Conservation (phyloP, 2,113 vertebrate species). For the Climacteris rufus region DNA sequence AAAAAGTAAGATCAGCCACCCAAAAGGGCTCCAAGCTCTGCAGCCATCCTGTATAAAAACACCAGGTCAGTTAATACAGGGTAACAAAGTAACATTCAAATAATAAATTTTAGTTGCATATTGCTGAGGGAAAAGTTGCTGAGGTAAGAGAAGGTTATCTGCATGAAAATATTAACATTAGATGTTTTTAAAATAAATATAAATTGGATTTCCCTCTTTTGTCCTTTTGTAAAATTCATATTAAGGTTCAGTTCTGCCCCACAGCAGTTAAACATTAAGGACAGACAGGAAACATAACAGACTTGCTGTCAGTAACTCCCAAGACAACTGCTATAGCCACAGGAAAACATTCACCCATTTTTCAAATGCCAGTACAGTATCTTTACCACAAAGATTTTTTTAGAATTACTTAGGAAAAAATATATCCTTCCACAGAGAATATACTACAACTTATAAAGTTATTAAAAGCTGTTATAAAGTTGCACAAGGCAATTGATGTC, state of each 20-base stretch:
- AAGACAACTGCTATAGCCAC: neutral
- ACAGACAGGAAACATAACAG: neutral
- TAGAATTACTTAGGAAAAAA: neutral
- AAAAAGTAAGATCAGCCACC: conserved; percentile 98
- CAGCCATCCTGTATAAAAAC: conserved; percentile 84
- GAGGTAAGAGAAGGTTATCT: neutral
- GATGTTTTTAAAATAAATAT: neutral
- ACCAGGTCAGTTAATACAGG: neutral
- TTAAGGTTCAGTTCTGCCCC: neutral
- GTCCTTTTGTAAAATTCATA: neutral
- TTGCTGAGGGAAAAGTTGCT: neutral
- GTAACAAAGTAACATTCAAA: neutral
- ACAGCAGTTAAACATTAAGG: neutral
- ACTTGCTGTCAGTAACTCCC: neutral
- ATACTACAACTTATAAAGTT: neutral
- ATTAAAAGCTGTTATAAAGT: neutral
- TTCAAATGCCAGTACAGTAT: neutral
- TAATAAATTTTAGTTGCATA: neutral
- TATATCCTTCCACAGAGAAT: neutral
- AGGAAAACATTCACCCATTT: neutral
- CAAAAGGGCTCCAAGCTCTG: conserved; percentile 98
- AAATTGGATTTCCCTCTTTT: neutral
- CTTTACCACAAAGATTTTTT: neutral
- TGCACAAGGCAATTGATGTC: neutral
- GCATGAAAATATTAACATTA: neutral